Evolutionary conservation across 2,113 vertebrate genomes (phyloP), one percentile per base, ranked within the genome.

Genomic region (Entomyzon cyanotis): DNA sequence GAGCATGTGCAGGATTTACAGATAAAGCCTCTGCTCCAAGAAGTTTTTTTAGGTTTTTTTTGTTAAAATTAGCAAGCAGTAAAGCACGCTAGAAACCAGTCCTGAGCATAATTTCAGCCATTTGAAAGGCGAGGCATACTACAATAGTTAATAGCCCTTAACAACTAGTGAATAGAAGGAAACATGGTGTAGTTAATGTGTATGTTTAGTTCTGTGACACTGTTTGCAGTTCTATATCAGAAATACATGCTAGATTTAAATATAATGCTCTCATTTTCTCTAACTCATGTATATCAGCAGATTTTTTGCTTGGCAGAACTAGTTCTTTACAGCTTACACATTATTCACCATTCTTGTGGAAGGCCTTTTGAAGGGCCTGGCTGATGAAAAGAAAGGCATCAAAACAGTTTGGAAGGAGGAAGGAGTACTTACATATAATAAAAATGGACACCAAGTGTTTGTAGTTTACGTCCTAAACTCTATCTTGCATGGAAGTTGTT

Each of bases 401-500:
- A 59, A 17, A 68, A 41, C 4, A 35, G 5, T 59, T 39, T 25
- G 7, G 12, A 21, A 73, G 7, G 4, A 67, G 11, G 6, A 23
- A 68, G 8, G 8, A 6, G 1, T 60, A 33, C 19, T 50, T 52
- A 50, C 0, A 0, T 33, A 22, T 33, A 64, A 21, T 27, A 14
- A 42, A 65, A 55, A 83, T 27, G 14, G 22, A n/a, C 15, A n/a
- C 7, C 16, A 60, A 37, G 4, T 20, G 3, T 60, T 81, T 55
- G 6, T 28, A 56, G 41, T 25, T 68, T 80, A 53, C 3, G 27
- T 63, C 63, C 56, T 33, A 55, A 58, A 17, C 9, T 55, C 7
- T n/a, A 3, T 11, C 37, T 52, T 71, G 5, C 10, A 27, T 46
- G 16, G 14, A 77, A n/a, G 1, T 27, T 58, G 4, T 41, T 47